Evolutionary conservation across 2,888 invertebrate species (phyloP), one percentile per base, ranked within the genome.

Genomic region (Plebejus argus): DNA sequence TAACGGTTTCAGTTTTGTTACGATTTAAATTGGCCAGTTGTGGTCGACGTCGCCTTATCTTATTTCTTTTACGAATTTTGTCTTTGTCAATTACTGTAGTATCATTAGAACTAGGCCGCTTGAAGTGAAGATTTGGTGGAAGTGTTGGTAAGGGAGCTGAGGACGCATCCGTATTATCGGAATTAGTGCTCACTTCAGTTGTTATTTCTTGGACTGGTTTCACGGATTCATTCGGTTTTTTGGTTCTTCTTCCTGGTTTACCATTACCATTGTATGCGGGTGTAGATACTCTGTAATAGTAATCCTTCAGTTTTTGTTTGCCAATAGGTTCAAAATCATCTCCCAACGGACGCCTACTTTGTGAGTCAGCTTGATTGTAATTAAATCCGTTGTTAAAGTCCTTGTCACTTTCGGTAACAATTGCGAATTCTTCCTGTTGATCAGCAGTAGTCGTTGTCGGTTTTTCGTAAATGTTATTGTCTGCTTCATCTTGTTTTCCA

Each of bases 251-350:
- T 79, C 88, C 83, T 28, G 88, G 84, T 78, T 84, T 87, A 66
- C 88, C 91, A 76, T 84, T 87, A 70, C 88, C 91, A 71, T 89
- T 89, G 81, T 92, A 91, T 28, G 86, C 80, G 39, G 93, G 90
- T 78, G 93, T 92, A 76, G 93, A 92, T 76, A 93, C 91, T 83
- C 89, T 92, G 78, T 94, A 93, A 81, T 93, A 94, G 84, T 93
- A 93, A 78, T 94, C 94, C 82, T 92, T 93, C 18, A 93, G 87
- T 80, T 93, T 93, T 79, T 92, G 88, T 79, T 90, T 89, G 78
- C 88, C 89, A 80, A 94, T 92, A 23, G 93, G 93, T 84, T 93
- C 92, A 83, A 92, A 93, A 79, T 93, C 93, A 81, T 93, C 92
- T 79, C 90, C 92, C 80, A 90, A 83, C 78, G 94, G 94, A 84